Base-by-base conservation (phyloP, 2,113 vertebrate species). In the Mystacornis crossleyi region DNA sequence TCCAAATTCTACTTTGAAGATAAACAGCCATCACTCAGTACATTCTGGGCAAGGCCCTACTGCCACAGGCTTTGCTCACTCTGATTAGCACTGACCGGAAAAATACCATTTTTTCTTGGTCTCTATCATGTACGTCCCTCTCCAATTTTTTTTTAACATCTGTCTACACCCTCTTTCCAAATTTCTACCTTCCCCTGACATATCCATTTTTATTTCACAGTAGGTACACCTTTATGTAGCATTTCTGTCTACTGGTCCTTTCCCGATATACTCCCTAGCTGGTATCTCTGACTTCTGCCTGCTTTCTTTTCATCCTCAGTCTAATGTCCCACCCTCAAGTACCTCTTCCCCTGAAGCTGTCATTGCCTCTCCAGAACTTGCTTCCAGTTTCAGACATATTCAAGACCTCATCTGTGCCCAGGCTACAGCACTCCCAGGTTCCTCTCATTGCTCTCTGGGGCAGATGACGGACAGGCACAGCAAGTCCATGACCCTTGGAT, bases 1-100 rank as follows among this genome's bases (percentile, higher is more conserved):
- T 62, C n/a, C 19, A 81, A 86, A 72, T 53, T 84, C 14, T 86
- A 5, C 17, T 89, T 85, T 91, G 70, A 89, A 93, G 61, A 71
- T 8, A 69, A 45, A 60, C 9, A 81, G 18, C 33, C 15, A n/a
- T 83, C 64, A 9, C 50, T 43, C 3, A 0, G 18, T 58, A 20
- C n/a, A 45, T 36, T 71, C 26, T 86, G 50, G 58, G 3, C 40
- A 84, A 88, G 33, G 6, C 5, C 4, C 3, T 79, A 0, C 43
- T 71, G 28, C 20, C 34, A 24, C 23, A 78, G 5, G 2, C 23
- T 80, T 86, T 86, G 5, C 26, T 82, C 2, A 0, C 23, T 75
- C 62, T 73, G 33, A 42, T 62, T 80, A 86, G 3, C 18, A 45
- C 45, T 77, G 42, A 58, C 28, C 16, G 81, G 43, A 79, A 45